Base-by-base conservation (phyloP, 1,140 invertebrate genomes). In the Leptinotarsa undecemlineata region DNA sequence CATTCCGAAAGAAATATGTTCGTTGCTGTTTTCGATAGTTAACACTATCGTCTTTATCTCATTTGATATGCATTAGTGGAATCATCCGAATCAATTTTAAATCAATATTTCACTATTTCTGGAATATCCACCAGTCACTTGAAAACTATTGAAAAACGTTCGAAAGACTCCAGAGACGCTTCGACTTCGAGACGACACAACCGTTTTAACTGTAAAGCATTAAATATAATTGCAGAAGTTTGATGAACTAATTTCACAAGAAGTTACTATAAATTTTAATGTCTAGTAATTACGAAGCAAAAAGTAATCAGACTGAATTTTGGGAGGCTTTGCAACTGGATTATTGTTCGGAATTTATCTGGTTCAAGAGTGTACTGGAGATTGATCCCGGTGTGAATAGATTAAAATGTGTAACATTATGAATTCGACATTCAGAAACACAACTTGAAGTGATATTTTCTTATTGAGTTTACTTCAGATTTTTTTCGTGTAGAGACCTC, bases 181-280 rank as follows among this genome's bases (percentile, higher is more conserved):
- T 57, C 51, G 51, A 57, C 51, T 57, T 17, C 15, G 51, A 57
- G 51, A 19, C 51, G 51, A 57, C 51, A 57, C 51, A n/a, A n/a
- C 51, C 14, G 17, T 57, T 57, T 57, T 57, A n/a, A 57, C 51
- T 57, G 51, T 57, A 17, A 15, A 57, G 14, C 51, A 57, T 57
- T 57, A 57, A 57, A 57, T 57, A 33, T 66, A 66, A 66, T 66
- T 21, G 63, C 63, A 15, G 20, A 66, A 66, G 63, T 66, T 66
- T 66, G 63, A 66, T 66, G 63, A 66, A 66, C 63, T 66, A 66
- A 66, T 66, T 66, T 66, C 63, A 17, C 26, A 21, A 66, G 63
- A 21, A 33, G 3, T 66, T 21, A 23, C 63, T 66, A n/a, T 66
- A 20, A 66, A 66, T 66, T 66, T 66, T 66, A 21, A 66, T 66